Percentiles rank a stretch among this genome's conserved stretches.
Evolutionary conservation across 2,797 vertebrate species (phyloP).

Genomic region (Phrynocephalus guinanensis): DNA sequence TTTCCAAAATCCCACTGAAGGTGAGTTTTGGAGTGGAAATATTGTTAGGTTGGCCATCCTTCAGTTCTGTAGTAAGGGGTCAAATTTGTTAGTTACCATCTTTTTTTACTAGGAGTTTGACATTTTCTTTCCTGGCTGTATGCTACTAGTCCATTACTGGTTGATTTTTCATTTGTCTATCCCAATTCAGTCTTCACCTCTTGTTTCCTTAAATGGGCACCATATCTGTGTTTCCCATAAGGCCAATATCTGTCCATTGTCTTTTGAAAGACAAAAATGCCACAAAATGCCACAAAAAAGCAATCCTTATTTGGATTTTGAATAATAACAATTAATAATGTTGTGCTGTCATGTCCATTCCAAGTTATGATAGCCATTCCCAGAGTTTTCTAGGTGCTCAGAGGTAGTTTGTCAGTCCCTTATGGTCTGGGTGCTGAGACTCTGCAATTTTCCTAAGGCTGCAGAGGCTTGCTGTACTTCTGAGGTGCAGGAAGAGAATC

Average conservation of each 20-base stretch:
- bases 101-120: background rate
- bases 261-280: background rate
- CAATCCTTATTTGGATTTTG: no score
- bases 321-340: no score
- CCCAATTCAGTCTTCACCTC: background rate
- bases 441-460: no score
- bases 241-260: background rate
- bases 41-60: background rate
- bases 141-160: background rate
- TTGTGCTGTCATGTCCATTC: no score
- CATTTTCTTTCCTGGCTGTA: background rate
- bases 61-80: background rate
- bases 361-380: no score
- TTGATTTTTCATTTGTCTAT: background rate
- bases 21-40: no score
- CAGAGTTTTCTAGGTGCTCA: no score
- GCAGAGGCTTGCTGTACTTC: no score
- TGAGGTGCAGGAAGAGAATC: no score
- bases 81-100: background rate
- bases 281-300: no score
- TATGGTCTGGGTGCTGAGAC: no score
- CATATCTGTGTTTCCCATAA: background rate
- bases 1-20: background rate
- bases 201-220: background rate
- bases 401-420: no score